A percentile compares a stretch with the other conserved stretches of the same genome.
These are phyloP conservation scores for Verasper variegatus DNA, from an alignment of 2,113 vertebrate genomes.

Conservation along the genomic window DNA sequence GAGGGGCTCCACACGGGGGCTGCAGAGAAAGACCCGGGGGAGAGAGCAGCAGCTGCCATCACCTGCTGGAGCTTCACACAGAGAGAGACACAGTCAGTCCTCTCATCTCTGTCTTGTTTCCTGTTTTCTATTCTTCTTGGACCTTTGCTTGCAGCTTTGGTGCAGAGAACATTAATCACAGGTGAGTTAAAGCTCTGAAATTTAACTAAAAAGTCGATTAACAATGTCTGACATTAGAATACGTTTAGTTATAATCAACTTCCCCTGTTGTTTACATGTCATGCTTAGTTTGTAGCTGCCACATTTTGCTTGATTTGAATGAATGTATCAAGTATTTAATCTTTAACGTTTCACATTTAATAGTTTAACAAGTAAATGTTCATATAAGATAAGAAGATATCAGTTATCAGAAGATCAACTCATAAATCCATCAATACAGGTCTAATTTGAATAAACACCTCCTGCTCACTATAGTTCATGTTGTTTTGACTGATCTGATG, in stretches of 20 bases:
- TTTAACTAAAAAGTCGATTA: no score
- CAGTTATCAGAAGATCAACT: background rate
- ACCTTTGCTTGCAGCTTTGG: background rate
- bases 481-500: background rate
- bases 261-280: no score
- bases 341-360: no score
- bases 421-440: no score
- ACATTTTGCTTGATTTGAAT: background rate
- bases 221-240: background rate
- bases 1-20: background rate
- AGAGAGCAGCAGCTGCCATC: background rate
- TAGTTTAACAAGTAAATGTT: no score
- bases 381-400: no score
- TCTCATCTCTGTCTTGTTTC: background rate
- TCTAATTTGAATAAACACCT: background rate
- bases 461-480: background rate
- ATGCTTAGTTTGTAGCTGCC: no score
- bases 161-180: background rate
- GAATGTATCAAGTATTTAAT: no score
- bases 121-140: background rate
- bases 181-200: background rate
- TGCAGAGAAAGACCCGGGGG: background rate
- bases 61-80: background rate
- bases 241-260: background rate
- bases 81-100: background rate